These are phyloP conservation scores for Rostratula benghalensis DNA, from an alignment of 2,113 vertebrate species.

Conservation along the genomic window DNA sequence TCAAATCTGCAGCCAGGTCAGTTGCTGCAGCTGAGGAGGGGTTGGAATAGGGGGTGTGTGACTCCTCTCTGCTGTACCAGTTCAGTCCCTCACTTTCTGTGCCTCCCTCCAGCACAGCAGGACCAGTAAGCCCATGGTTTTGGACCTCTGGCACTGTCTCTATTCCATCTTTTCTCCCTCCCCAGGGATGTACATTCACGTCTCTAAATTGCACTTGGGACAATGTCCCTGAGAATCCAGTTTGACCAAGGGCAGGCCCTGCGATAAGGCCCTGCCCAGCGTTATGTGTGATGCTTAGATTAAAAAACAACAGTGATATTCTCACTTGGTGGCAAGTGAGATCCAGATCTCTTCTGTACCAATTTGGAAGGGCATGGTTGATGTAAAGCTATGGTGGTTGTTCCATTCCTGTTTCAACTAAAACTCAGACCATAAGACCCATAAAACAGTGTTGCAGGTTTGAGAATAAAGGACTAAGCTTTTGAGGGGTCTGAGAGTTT, in stretches of 20 bases:
- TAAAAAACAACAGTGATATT: background rate
- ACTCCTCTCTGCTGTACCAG: background rate
- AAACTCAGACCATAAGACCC: background rate
- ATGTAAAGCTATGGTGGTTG: background rate
- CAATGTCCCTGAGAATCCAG: background rate
- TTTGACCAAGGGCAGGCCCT: background rate
- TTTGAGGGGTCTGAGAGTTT: background rate
- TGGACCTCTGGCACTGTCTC: background rate
- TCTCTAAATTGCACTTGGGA: background rate
- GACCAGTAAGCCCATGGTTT: background rate
- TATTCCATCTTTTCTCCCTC: background rate
- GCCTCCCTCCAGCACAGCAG: background rate
- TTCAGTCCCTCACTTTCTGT: background rate
- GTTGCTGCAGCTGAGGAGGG: background rate
- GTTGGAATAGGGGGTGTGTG: background rate
- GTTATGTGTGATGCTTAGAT: background rate
- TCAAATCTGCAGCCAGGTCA: background rate
- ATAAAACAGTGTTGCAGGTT: background rate
- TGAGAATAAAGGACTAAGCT: background rate
- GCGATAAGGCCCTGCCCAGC: background rate
- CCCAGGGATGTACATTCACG: too few relatives aligned
- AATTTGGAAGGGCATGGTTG: accelerated
- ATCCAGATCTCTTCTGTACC: background rate
- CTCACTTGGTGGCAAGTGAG: background rate
- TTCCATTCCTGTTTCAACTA: background rate